phyloP scores from a whole-genome alignment of 1,140 invertebrate species.

The Steinernema feltiae region DNA sequence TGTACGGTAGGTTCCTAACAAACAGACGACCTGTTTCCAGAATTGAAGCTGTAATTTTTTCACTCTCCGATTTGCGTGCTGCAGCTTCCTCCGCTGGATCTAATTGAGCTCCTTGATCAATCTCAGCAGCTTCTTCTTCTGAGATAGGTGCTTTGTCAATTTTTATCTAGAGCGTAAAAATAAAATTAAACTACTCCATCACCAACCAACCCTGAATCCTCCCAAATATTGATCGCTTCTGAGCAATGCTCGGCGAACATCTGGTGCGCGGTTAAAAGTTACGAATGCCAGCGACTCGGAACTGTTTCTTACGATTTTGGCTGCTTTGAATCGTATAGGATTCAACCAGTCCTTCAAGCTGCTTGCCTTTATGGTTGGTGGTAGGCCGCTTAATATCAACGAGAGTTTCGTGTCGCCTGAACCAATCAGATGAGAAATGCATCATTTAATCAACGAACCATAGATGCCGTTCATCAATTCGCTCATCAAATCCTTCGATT shows the following conservation, averaged over 20 bases:
- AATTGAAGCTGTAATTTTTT: slow-evolving; percentile 40
- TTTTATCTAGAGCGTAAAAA: slow-evolving; percentile 25
- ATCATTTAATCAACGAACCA: slow-evolving; percentile 2
- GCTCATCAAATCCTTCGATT: too few species aligned
- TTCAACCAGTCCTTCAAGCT: slow-evolving; percentile 46
- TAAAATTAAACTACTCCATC: slow-evolving; percentile 16
- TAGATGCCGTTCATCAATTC: slow-evolving; percentile 16
- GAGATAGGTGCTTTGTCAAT: slow-evolving; percentile 14
- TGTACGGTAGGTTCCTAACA: slow-evolving; percentile 84
- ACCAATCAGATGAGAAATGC: not conserved
- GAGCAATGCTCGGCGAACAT: slow-evolving; percentile 36
- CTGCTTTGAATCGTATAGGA: slow-evolving; percentile 38
- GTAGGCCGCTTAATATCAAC: slow-evolving; percentile 42
- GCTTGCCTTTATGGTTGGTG: slow-evolving; percentile 39
- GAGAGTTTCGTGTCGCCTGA: slow-evolving; percentile 45
- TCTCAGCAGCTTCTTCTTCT: slow-evolving; percentile 17
- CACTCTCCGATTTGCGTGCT: slow-evolving; percentile 16
- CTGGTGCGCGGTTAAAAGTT: slow-evolving; percentile 36
- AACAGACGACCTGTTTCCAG: slow-evolving; percentile 79
- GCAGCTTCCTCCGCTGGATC: slow-evolving; percentile 10
- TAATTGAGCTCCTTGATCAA: slow-evolving; percentile 16
- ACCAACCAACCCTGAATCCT: slow-evolving; percentile 37
- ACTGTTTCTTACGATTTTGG: slow-evolving; percentile 30
- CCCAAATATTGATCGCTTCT: slow-evolving; percentile 38
- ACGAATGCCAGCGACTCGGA: slow-evolving; percentile 38